Evolutionary conservation across 2,113 vertebrate genomes (phyloP).

Genomic region (Pitta sordida): DNA sequence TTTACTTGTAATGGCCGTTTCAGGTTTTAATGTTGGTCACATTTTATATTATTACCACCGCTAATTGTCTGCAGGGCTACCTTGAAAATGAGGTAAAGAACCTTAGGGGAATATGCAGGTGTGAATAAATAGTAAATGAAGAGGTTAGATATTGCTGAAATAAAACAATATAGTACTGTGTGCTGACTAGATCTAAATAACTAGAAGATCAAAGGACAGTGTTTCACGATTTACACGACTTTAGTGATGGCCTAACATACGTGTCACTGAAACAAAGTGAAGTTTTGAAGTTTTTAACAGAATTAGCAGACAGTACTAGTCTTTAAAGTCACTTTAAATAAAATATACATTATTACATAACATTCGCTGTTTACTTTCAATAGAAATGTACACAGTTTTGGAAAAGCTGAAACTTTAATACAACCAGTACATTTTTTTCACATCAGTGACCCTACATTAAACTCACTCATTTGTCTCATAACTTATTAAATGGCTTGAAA

Average conservation of each 20-base stretch:
- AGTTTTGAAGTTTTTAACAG: background rate
- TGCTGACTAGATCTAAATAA: slow-evolving; percentile 11
- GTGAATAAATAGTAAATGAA: slow-evolving; percentile 22
- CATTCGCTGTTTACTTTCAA: background rate
- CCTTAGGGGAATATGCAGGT: slow-evolving; percentile 40
- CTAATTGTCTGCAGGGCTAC: slow-evolving; percentile 53
- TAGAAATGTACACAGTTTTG: slow-evolving; percentile 39
- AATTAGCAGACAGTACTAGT: background rate
- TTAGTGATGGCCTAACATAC: background rate
- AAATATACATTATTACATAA: slow-evolving; percentile 9
- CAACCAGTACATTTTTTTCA: slow-evolving; percentile 50
- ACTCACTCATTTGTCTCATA: slow-evolving; percentile 67
- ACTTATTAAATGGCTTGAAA: slow-evolving; percentile 75
- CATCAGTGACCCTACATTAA: slow-evolving; percentile 44
- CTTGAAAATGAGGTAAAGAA: slow-evolving; percentile 45
- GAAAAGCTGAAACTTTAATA: slow-evolving; percentile 48
- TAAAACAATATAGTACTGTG: slow-evolving; percentile 11
- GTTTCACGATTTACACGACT: background rate
- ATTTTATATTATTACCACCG: slow-evolving; percentile 47
- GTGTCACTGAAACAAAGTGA: background rate
- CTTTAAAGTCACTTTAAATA: slow-evolving; percentile 26
- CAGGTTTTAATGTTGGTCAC: slow-evolving; percentile 43
- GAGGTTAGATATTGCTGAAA: slow-evolving; percentile 20
- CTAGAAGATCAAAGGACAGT: background rate
- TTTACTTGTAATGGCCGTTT: slow-evolving; percentile 42